Percentiles rank a stretch among this genome's conserved stretches.
These are phyloP conservation scores for Psittacula derbiana DNA, from an alignment of 2,797 vertebrate species.

Conservation along the genomic window DNA sequence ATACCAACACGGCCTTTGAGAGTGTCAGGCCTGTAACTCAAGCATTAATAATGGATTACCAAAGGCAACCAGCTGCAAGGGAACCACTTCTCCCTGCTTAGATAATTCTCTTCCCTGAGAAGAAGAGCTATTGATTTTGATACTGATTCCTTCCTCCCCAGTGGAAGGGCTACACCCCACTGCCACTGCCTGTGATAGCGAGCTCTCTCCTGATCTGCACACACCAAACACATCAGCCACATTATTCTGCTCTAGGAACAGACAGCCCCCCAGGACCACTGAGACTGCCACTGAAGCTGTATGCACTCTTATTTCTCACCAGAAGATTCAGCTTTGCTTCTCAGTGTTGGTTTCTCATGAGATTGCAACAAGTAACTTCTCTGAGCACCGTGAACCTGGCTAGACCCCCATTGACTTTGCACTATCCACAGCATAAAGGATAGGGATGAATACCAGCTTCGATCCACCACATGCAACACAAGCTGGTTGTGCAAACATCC, in stretches of 20 bases:
- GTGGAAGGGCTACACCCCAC: neutral
- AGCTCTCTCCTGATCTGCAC: neutral
- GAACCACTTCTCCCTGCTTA: constrained; percentile 55
- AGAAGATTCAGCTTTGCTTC: neutral
- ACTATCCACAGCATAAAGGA: neutral
- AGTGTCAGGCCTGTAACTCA: constrained; percentile 24
- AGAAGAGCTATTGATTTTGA: constrained; percentile 68
- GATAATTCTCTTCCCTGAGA: constrained; percentile 43
- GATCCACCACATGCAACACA: fast-evolving
- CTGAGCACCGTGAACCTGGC: neutral
- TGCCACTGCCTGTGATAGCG: neutral
- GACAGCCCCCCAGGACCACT: neutral
- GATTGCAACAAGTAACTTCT: fast-evolving
- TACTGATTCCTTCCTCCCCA: constrained; percentile 42
- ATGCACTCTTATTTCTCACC: fast-evolving
- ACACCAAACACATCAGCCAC: neutral
- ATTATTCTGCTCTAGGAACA: neutral
- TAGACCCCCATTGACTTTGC: fast-evolving
- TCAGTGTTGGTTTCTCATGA: fast-evolving
- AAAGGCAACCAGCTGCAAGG: constrained; percentile 56
- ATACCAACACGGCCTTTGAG: neutral
- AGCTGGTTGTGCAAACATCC: neutral
- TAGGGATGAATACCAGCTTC: neutral
- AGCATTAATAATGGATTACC: constrained; percentile 59
- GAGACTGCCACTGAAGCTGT: fast-evolving